Evolutionary conservation across 2,888 invertebrate genomes (phyloP), one percentile per base, ranked within the genome.

Genomic region (Lamellibrachia columna): DNA sequence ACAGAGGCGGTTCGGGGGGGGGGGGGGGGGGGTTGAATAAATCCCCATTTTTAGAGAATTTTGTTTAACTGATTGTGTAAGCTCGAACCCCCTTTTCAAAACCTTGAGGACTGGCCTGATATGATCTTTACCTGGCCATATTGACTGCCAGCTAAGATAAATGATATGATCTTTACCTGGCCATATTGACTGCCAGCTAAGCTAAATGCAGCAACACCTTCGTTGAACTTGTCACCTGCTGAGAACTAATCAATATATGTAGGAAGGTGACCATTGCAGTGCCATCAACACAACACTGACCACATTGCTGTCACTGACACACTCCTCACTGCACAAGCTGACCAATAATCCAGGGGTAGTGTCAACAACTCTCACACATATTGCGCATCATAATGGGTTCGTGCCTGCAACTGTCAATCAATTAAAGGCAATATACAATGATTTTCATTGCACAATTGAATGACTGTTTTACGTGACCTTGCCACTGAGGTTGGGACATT

Each of bases 241-340:
- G 75, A 75, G 75, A 75, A 75, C 75, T 75, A 75, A 75, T 75
- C 75, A 75, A 75, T 75, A 75, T 75, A 15, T 75, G 75, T 22
- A 75, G 75, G 75, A 75, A 75, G 22, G 6, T 4, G 75, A 75
- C 75, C 75, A 75, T n/a, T 75, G 75, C 75, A 15, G n/a, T 75
- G 75, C n/a, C 75, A 75, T 75, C 75, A 75, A 75, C 75, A 75
- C 75, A 22, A 22, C 22, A 75, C 15, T 75, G 75, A 2, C 75
- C 75, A 75, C 75, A 15, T n/a, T 6, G 6, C 75, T 15, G 60
- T 22, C 60, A 60, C 22, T 11, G 60, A 15, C 60, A 22, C 22
- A 6, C 75, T n/a, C 15, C 75, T 22, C 15, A 75, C 75, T 75
- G 75, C 11, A 58, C 7, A 15, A 58, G 15, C 58, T 58, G 58